Evolutionary conservation across 2,888 invertebrate genomes (phyloP).

Genomic region (Podabrus alpinus): DNA sequence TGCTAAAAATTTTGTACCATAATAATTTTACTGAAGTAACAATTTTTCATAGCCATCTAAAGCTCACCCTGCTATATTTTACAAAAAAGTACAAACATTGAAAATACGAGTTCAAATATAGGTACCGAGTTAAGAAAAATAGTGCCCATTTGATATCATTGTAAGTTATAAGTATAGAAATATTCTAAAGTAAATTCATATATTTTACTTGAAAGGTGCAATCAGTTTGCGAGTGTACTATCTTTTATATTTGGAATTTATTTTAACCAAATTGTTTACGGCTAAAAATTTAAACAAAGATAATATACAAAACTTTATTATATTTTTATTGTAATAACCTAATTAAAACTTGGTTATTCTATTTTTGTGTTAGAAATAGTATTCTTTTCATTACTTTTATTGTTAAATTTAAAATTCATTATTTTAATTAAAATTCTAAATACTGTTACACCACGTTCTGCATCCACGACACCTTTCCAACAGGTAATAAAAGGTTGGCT

Average conservation of each 20-base stretch:
- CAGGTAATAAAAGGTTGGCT: too few relatives aligned
- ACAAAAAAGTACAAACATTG: conserved; percentile 12
- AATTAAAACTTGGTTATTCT: too few relatives aligned
- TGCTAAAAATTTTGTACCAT: background rate
- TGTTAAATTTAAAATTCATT: too few relatives aligned
- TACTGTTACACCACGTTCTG: too few relatives aligned
- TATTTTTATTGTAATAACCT: too few relatives aligned
- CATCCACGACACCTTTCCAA: too few relatives aligned
- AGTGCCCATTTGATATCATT: conserved; percentile 12
- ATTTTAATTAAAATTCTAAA: background rate
- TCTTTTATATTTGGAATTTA: background rate
- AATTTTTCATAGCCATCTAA: conserved; percentile 5
- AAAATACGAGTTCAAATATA: conserved; percentile 12
- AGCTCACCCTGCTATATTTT: conserved; percentile 9
- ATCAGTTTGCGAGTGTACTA: background rate
- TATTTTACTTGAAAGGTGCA: background rate
- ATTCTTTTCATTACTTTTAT: too few relatives aligned
- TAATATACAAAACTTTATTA: too few relatives aligned
- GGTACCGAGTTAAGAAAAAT: conserved; percentile 11
- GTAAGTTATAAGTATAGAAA: background rate
- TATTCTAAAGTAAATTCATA: background rate
- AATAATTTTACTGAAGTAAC: background rate
- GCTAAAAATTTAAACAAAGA: background rate
- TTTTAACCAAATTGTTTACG: background rate
- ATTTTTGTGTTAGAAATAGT: too few relatives aligned